Evolutionary conservation across 1,140 invertebrate species (phyloP), one percentile per base, ranked within the genome.

Genomic region (Drosophila pruinosa): DNA sequence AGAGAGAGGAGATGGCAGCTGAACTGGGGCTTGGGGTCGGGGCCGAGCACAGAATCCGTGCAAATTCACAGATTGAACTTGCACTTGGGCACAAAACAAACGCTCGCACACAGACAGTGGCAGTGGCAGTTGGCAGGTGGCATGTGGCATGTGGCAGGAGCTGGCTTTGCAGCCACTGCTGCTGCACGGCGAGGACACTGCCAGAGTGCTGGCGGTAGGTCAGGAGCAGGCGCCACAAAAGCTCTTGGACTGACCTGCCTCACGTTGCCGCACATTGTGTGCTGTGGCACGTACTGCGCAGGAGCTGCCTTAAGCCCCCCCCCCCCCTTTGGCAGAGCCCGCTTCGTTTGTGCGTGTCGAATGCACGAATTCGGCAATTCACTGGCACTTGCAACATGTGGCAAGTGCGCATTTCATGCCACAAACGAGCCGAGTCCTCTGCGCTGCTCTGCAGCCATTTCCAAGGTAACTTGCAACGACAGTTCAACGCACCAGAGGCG

Each of bases 21-120:
- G 56, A 3, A 34, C 31, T 15, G 24, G 31, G 34, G 38, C 24
- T 43, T 57, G 82, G 80, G 80, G 76, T 80, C 68, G 80, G 80
- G 81, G 80, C 67, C 76, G 77, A 45, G 73, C 39, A 71, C 81
- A 88, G 81, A 77, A 86, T 88, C 78, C 82, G 69, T 78, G 71
- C 53, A 86, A 88, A 82, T 81, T 88, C 76, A 88, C 78, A 88
- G 82, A 86, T 86, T 86, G 81, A 86, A 86, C 81, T 86, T 86
- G 81, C 81, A 86, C 81, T 86, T 86, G 81, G 81, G 69, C 80
- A 71, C 77, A 68, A 67, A 83, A 83, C 62, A 75, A 71, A 67
- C 53, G 14, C 43, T 57, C 59, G 64, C 38, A 69, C 28, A 28
- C 22, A 38, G 38, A 59, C 58, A 63, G 34, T 24, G 36, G 19